phyloP scores from a whole-genome alignment of 2,797 vertebrate species.

The Silurus aristotelis region DNA sequence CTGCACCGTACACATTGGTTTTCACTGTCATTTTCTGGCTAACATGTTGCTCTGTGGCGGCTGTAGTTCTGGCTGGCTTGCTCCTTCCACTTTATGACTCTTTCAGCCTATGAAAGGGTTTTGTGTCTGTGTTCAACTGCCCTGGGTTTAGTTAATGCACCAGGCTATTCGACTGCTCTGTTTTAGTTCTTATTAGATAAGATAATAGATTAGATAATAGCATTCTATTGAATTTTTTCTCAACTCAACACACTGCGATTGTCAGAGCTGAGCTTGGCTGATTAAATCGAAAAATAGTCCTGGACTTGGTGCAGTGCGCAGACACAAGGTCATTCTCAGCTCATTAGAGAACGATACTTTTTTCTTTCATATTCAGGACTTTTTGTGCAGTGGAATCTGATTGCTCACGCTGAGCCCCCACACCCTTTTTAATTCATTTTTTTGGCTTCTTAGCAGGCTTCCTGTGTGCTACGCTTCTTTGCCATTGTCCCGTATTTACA shows the following conservation, averaged over 20 bases:
- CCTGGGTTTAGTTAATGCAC: constrained; percentile 64
- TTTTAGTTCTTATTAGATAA: constrained; percentile 22
- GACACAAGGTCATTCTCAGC: constrained; percentile 72
- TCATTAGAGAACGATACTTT: constrained; percentile 63
- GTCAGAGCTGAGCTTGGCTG: constrained; percentile 56
- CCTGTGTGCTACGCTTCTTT: constrained; percentile 70
- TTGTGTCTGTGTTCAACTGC: constrained; percentile 79
- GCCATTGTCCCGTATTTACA: constrained; percentile 59
- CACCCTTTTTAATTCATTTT: constrained; percentile 45
- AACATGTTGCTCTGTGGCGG: constrained; percentile 49
- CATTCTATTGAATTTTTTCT: neutral
- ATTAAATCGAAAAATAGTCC: constrained; percentile 43
- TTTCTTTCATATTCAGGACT: constrained; percentile 59
- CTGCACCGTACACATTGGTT: constrained; percentile 17
- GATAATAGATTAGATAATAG: constrained; percentile 23
- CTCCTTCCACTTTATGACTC: constrained; percentile 68
- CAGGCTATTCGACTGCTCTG: constrained; percentile 30
- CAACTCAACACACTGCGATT: constrained; percentile 25
- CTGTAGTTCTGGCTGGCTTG: constrained; percentile 69
- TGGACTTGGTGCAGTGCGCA: constrained; percentile 77
- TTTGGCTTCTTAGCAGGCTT: constrained; percentile 69
- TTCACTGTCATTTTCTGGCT: constrained; percentile 42
- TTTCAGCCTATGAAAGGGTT: constrained; percentile 78
- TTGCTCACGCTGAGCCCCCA: constrained; percentile 36
- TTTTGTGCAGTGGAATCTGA: constrained; percentile 63